Base-by-base conservation (phyloP, 64 coral and sea anemone species). In the Porites lutea region DNA sequence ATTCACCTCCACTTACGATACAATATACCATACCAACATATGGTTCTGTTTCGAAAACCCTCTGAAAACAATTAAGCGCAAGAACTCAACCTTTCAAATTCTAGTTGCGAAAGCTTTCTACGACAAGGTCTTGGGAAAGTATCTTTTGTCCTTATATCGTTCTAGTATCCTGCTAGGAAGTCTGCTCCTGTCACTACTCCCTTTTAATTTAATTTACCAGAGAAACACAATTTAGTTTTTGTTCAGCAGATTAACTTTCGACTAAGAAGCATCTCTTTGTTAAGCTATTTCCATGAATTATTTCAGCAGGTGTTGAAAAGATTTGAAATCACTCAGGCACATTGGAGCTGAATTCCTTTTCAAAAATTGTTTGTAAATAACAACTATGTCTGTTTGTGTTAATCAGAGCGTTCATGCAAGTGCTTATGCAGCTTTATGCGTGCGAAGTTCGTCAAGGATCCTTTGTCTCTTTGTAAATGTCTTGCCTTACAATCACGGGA, bases 81-180 rank as follows among this genome's bases (percentile, higher is more conserved):
- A 63, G 60, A 63, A 63, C 60, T 37, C 27, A 63, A 63, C 60
- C 60, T 63, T 63, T 63, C 60, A 63, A 63, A 63, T 63, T 63
- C 60, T 63, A 63, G 60, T 63, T 63, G 60, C 1, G 60, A 63
- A 63, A 63, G 60, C 9, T 63, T 63, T 63, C 60, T 63, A 63
- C 60, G 60, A 63, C 60, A 63, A 63, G 60, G 60, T 63, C 1
- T 63, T 63, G 60, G 0, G 60, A 63, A 63, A 63, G 60, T 63
- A 63, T 63, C 60, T 63, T 63, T 63, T 63, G 60, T 63, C 60
- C 60, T 63, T 63, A 63, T 63, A 63, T 63, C 60, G 60, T 63
- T 0, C 60, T 63, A 63, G 0, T 63, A 2, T 63, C 60, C 60
- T 63, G 27, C 27, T 37, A 37, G 27, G 27, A 37, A 37, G 27